phyloP scores from a whole-genome alignment of 2,113 vertebrate species.

The Macrotis lagotis region DNA sequence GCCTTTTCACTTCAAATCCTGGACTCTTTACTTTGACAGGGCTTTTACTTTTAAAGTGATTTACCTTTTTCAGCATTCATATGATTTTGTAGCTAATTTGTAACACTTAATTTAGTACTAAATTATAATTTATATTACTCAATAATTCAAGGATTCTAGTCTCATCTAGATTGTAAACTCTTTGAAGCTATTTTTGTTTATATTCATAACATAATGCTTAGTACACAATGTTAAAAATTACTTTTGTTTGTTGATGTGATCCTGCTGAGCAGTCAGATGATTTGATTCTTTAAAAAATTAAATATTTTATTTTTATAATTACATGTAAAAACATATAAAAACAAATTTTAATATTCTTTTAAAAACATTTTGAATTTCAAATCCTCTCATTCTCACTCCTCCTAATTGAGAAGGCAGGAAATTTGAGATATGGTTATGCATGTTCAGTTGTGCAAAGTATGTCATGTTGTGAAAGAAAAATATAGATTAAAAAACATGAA shows the following conservation, averaged over 20 bases:
- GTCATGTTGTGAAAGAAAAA: no score
- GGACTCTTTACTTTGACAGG: not conserved
- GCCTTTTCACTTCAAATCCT: not conserved
- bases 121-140: not conserved
- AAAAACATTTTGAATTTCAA: no score
- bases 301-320: no score
- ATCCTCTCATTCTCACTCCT: no score
- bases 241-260: not conserved
- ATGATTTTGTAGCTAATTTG: not conserved
- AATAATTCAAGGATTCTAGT: not conserved
- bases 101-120: not conserved
- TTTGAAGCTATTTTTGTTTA: not conserved
- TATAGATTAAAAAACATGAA: no score
- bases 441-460: no score
- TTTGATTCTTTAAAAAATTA: not conserved
- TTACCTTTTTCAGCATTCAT: not conserved
- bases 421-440: no score
- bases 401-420: no score
- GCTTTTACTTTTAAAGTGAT: not conserved
- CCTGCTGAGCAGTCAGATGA: not conserved
- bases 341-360: no score
- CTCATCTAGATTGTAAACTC: not conserved
- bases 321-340: no score
- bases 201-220: not conserved
- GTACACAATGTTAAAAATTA: not conserved